Base-by-base conservation (phyloP, 2,113 vertebrate species). In the Mesitornis unicolor region DNA sequence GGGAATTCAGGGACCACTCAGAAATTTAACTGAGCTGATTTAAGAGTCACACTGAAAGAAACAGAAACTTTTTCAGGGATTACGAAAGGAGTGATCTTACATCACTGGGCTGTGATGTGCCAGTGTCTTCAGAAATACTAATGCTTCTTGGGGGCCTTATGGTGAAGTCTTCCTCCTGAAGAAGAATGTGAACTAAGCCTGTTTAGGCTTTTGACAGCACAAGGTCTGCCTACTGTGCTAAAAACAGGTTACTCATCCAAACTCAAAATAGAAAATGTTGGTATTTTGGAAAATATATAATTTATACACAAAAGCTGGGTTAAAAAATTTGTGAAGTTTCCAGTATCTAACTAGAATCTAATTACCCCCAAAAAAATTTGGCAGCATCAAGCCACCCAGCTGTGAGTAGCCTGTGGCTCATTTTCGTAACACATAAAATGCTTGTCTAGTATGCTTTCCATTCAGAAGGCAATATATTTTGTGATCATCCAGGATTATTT, bases 251-350 rank as follows among this genome's bases (percentile, higher is more conserved):
- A 90, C 71, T 87, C 85, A 93, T 95, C 57, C 93, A 94, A 97
- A 96, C 84, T 89, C 48, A 87, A 96, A 97, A 95, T 81, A 94
- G 87, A 95, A 97, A 96, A 85, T 85, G 80, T 86, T 97, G 95
- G 94, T 96, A 94, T 68, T 95, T 97, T 95, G 61, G 53, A 96
- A 97, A 96, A 96, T 14, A 77, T 71, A 65, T 86, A 87, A 97
- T 98, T 97, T 98, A 94, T 96, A 90, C 45, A 91, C 74, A 97
- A 96, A 93, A 95, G 28, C 47, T 73, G 70, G 38, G 77, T 84
- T 87, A 70, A 88, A 95, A 85, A 85, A 95, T 25, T 21, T 79
- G 79, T 93, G 76, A 70, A 95, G 57, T 93, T 96, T 96, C 90
- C 16, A 65, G 53, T 69, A 82, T 91, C 84, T 95, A 96, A 93